phyloP scores from a whole-genome alignment of 2,797 vertebrate genomes.

The Halcyon leucocephala region DNA sequence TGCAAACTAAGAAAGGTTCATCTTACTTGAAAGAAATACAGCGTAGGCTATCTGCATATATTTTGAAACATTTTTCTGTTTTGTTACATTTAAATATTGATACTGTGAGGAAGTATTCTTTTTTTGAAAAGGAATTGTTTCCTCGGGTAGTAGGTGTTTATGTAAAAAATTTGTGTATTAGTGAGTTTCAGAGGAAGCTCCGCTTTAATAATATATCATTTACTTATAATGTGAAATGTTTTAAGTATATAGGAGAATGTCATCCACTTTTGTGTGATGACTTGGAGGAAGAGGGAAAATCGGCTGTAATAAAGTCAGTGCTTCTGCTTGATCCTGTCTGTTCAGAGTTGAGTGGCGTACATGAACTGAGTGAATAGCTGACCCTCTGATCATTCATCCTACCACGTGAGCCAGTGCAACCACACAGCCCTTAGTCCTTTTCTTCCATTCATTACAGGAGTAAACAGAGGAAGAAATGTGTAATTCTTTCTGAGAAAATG shows the following conservation, averaged over 20 bases:
- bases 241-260: neutral
- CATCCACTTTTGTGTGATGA: neutral
- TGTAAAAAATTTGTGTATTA: neutral
- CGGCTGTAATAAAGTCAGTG: neutral
- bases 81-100: neutral
- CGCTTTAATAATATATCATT: neutral
- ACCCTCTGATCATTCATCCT: neutral
- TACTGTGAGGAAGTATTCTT: neutral
- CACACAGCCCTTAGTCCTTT: neutral
- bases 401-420: neutral
- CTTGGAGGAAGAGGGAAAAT: neutral
- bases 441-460: neutral
- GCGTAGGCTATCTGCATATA: neutral
- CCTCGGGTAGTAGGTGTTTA: neutral
- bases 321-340: neutral
- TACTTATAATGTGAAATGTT: neutral
- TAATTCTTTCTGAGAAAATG: neutral
- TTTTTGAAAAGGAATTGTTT: neutral
- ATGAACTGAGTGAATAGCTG: neutral
- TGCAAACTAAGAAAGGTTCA: neutral
- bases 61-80: neutral
- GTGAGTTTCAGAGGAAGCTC: neutral
- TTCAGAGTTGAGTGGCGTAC: neutral
- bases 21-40: neutral
- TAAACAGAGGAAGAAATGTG: neutral